Evolutionary conservation across 2,797 vertebrate genomes (phyloP).

Genomic region (Hylomyscus alleni): DNA sequence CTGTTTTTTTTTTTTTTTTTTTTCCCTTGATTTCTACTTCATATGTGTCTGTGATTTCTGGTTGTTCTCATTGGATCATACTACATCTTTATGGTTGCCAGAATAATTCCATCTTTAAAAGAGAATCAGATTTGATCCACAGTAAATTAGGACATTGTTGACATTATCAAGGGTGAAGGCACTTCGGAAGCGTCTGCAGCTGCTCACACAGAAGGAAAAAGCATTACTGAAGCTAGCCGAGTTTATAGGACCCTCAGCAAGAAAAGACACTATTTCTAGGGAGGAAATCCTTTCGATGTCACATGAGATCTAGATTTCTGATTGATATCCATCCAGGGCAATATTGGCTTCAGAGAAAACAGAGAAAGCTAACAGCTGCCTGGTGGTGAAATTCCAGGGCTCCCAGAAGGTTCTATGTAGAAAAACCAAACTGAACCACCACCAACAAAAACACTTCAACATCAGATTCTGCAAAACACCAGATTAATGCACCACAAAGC

Average conservation of each 20-base stretch:
- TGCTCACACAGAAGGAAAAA: slow-evolving; percentile 12
- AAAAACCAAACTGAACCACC: background rate
- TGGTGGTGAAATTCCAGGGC: background rate
- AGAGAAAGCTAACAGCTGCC: background rate
- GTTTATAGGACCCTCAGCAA: background rate
- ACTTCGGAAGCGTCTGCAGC: background rate
- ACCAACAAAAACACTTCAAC: background rate
- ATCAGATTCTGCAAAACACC: background rate
- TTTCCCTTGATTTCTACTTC: slow-evolving; percentile 14
- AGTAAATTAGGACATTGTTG: background rate
- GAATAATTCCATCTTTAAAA: background rate
- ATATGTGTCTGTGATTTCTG: background rate
- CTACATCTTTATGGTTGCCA: background rate
- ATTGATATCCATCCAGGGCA: background rate
- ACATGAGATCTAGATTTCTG: background rate
- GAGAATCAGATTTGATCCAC: background rate
- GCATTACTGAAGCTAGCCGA: background rate
- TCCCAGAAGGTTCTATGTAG: background rate
- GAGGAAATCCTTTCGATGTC: background rate
- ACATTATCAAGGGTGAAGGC: background rate
- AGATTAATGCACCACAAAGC: background rate
- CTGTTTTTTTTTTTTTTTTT: slow-evolving; percentile 52
- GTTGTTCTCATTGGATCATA: background rate
- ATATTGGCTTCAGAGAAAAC: background rate
- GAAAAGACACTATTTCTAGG: slow-evolving; percentile 9